phyloP scores from a whole-genome alignment of 2,888 invertebrate genomes.

The Loripinus fragilis region DNA sequence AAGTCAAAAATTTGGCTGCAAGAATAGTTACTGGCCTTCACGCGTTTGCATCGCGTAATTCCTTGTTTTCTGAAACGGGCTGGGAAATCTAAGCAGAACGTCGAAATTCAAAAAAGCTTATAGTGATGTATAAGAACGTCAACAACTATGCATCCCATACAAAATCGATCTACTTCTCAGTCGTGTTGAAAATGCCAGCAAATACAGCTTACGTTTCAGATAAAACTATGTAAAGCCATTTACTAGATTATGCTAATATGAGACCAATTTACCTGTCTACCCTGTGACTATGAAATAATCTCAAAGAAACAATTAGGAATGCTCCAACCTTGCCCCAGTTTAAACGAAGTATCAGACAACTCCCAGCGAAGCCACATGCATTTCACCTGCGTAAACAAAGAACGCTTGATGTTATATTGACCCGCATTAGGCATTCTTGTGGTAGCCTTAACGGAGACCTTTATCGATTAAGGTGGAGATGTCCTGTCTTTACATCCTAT shows the following conservation, averaged over 20 bases:
- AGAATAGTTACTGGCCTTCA: background rate
- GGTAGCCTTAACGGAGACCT: background rate
- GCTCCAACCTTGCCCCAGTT: background rate
- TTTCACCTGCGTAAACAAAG: background rate
- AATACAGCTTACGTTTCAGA: too few species aligned
- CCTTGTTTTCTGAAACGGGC: background rate
- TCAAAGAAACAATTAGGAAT: background rate
- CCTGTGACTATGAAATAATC: background rate
- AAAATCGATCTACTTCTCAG: too few species aligned
- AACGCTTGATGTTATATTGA: background rate
- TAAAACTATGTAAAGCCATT: background rate
- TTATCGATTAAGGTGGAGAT: background rate
- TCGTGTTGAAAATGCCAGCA: too few species aligned
- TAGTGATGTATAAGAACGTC: too few species aligned
- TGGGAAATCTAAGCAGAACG: constrained; percentile 3
- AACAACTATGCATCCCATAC: too few species aligned
- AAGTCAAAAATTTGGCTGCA: background rate
- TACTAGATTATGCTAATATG: background rate
- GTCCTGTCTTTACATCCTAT: too few species aligned
- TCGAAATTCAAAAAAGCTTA: too few species aligned
- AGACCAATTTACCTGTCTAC: background rate
- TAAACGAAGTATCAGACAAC: background rate
- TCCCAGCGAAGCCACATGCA: background rate
- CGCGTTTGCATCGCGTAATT: background rate
- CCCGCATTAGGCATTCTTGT: background rate